Conservation (phyloP, 2,888 invertebrate genomes). For the Chouioia cunea region DNA sequence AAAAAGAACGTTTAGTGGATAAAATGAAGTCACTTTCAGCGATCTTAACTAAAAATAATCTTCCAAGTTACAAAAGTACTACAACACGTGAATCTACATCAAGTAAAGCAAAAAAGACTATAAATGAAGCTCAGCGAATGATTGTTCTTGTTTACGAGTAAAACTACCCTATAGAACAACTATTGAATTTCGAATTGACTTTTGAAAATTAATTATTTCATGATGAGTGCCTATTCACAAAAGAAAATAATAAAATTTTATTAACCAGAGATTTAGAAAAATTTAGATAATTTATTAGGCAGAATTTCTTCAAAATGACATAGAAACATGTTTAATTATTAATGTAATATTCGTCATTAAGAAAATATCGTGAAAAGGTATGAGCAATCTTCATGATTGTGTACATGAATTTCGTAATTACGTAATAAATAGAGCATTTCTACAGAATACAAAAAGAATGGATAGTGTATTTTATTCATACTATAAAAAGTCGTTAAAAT, state of each 20-base stretch:
- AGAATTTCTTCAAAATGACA: too few relatives aligned
- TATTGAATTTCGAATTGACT: constrained; percentile 18
- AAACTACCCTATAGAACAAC: constrained; percentile 12
- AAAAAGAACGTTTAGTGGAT: constrained; percentile 4
- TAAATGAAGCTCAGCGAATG: constrained; percentile 7
- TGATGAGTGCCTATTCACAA: constrained; percentile 4
- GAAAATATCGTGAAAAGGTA: constrained; percentile 5
- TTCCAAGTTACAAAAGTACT: neutral
- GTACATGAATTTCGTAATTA: neutral
- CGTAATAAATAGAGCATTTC: neutral
- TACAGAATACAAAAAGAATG: neutral
- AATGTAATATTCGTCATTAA: constrained; percentile 7
- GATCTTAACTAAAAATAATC: neutral
- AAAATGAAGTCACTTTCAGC: constrained; percentile 7
- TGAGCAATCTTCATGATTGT: neutral
- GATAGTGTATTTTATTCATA: constrained; percentile 17
- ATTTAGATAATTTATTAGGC: neutral
- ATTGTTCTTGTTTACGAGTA: constrained; percentile 14
- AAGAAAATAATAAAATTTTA: constrained; percentile 4
- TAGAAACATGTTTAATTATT: constrained; percentile 6
- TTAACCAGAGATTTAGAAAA: constrained; percentile 4
- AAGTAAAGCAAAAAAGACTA: neutral
- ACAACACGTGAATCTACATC: neutral
- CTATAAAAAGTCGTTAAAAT: constrained; percentile 10
- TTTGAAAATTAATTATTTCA: constrained; percentile 14